Evolutionary conservation across 2,797 vertebrate species (phyloP).

Genomic region (Molossus molossus): DNA sequence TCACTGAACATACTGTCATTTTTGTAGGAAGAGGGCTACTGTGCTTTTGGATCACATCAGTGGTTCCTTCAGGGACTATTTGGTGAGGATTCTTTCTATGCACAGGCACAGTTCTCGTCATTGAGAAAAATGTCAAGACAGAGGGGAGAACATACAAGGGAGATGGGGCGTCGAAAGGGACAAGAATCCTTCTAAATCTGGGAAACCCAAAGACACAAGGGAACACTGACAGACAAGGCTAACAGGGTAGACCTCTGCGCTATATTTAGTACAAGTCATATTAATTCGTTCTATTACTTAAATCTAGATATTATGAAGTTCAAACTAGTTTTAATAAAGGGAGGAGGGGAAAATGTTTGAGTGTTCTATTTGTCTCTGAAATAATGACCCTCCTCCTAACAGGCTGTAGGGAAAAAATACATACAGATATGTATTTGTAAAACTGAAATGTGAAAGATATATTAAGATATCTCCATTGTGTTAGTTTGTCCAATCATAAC

Average conservation of each 20-base stretch:
- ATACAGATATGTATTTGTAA: background rate
- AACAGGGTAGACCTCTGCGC: background rate
- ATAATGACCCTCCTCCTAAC: background rate
- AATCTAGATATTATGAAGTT: background rate
- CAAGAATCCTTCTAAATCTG: background rate
- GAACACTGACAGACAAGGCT: background rate
- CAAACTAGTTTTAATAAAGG: slow-evolving; percentile 11
- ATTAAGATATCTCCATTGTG: background rate
- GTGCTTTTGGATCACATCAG: background rate
- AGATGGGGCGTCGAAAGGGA: background rate
- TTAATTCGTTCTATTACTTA: background rate
- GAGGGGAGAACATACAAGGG: background rate
- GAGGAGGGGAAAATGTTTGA: background rate
- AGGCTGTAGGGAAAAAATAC: background rate
- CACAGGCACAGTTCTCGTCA: background rate
- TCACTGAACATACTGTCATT: background rate
- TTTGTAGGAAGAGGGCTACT: slow-evolving; percentile 3
- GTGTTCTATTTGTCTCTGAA: background rate
- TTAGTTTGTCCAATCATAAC: background rate
- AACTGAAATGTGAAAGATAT: background rate
- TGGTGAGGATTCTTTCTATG: background rate
- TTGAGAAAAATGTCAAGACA: background rate
- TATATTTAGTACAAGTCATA: background rate
- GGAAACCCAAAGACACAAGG: background rate
- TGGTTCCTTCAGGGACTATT: background rate